These are phyloP conservation scores for Parazoanthus atlanticus DNA, from an alignment of 92 coral and sea anemone genomes.

Conservation along the genomic window DNA sequence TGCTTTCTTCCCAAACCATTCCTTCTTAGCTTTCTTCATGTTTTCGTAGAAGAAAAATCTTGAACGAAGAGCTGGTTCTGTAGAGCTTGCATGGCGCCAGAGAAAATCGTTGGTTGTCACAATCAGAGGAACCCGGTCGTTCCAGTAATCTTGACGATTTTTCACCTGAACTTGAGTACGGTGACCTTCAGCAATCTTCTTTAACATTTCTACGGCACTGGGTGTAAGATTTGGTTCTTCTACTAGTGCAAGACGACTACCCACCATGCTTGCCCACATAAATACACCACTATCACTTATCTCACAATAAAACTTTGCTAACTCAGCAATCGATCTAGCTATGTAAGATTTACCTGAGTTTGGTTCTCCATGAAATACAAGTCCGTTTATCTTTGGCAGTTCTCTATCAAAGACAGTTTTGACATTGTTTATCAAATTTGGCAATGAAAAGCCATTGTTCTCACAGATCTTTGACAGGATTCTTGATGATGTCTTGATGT, in stretches of 20 bases:
- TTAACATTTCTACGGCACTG: not conserved
- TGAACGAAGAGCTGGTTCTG: not conserved
- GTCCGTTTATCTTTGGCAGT: not conserved
- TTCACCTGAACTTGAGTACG: not conserved
- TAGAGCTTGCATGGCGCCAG: not conserved
- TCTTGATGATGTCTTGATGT: not conserved
- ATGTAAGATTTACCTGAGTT: not conserved
- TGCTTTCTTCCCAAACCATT: not conserved
- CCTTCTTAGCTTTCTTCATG: not conserved
- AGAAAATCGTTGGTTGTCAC: not conserved
- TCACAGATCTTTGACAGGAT: not conserved
- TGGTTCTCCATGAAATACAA: conserved; percentile 10
- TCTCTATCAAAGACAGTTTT: not conserved
- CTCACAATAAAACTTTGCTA: not conserved
- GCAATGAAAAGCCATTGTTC: not conserved
- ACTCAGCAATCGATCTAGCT: not conserved
- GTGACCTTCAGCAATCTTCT: not conserved
- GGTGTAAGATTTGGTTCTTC: not conserved
- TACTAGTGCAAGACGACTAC: not conserved
- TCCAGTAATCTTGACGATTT: not conserved
- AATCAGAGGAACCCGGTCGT: not conserved
- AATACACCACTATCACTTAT: not conserved
- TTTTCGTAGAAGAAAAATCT: not conserved
- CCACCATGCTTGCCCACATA: not conserved
- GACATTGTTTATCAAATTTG: not conserved